Base-by-base conservation (phyloP, 2,113 vertebrate genomes). In the Saccopteryx bilineata region DNA sequence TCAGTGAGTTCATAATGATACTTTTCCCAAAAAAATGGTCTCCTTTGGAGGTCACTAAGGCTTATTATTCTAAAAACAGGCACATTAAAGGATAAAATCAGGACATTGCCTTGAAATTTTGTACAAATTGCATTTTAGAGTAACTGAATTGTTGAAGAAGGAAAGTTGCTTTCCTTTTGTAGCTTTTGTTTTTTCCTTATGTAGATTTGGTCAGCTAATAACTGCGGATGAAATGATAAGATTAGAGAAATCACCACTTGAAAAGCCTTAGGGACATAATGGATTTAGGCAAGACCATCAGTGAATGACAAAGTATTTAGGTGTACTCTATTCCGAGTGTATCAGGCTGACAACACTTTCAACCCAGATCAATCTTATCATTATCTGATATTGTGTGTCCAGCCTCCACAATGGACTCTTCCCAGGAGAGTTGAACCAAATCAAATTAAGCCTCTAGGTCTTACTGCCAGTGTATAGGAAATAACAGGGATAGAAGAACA, bases 81-180 rank as follows among this genome's bases (percentile, higher is more conserved):
- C 68, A 50, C 6, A 46, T 52, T n/a, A 60, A 69, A 28, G 12
- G 65, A 84, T 88, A 89, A 92, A 88, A 21, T 87, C 54, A 87
- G 68, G 33, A 48, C 78, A 52, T 80, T 90, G 52, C 39, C 50
- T 95, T 96, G 66, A 66, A 71, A 85, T 86, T 92, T 80, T 85
- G 4, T 21, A 75, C 50, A 52, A 75, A 54, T 75, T 90, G 7
- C 13, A 75, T 92, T 89, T 74, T 39, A 68, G 26, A 7, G 7
- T 69, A 78, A 85, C 31, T 54, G 52, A 92, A 92, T 69, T 71
- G 48, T 48, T 71, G 48, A 15, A 90, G 21, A 85, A 90, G 69
- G 8, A 63, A 85, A 74, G 5, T 78, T 83, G 31, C 9, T 39
- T 85, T 66, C 24, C 52, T 87, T 50, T 66, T 72, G 11, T 60